Conservation (phyloP, 2,797 vertebrate genomes). For the Schizopygopsis malacanthus region DNA sequence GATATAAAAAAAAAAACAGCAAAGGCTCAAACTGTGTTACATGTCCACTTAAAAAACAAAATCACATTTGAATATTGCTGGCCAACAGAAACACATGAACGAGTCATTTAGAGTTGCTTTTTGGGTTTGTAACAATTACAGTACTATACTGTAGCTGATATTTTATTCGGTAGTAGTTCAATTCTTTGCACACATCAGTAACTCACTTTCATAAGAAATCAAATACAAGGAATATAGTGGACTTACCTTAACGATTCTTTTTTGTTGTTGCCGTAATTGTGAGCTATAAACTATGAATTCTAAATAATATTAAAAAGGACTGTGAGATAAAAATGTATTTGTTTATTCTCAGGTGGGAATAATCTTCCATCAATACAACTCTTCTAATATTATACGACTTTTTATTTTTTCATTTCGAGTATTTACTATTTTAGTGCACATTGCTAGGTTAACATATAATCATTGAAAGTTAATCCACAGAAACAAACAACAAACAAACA, state of each 20-base stretch:
- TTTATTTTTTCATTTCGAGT: too few species aligned
- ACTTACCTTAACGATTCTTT: not conserved
- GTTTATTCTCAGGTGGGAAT: too few species aligned
- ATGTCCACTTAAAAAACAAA: not conserved
- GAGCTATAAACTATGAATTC: too few species aligned
- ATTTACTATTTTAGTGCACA: too few species aligned
- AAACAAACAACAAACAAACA: too few species aligned
- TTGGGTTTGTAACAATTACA: not conserved
- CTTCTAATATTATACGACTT: not conserved
- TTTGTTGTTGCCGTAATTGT: too few species aligned
- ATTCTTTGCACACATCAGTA: not conserved
- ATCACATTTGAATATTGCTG: not conserved
- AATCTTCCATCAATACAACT: not conserved
- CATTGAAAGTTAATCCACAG: too few species aligned
- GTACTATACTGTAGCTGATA: too few species aligned
- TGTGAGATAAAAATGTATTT: too few species aligned
- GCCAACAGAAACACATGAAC: not conserved
- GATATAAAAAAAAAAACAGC: not conserved
- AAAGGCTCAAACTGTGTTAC: slow-evolving; percentile 25
- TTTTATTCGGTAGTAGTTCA: not conserved
- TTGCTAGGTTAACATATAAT: too few species aligned
- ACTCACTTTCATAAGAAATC: not conserved
- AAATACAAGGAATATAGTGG: not conserved
- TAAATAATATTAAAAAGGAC: too few species aligned
- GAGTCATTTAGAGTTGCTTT: not conserved